Evolutionary conservation across 2,888 invertebrate species (phyloP), one percentile per base, ranked within the genome.

Genomic region (Agrotis ipsilon): DNA sequence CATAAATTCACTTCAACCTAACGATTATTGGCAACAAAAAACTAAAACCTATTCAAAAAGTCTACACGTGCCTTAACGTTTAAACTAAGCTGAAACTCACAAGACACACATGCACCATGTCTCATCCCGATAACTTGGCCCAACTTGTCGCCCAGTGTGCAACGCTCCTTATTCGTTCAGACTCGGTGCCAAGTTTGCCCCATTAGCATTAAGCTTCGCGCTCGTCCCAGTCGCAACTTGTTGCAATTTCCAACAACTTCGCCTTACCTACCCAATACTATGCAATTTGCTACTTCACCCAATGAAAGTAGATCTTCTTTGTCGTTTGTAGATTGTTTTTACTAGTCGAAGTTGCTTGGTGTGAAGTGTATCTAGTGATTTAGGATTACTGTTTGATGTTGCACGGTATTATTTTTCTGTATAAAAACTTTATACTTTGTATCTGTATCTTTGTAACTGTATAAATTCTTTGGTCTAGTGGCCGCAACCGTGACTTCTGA

Each of bases 161-260:
- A 68, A 63, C 46, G 60, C 18, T 65, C 72, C 69, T 78, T 76
- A 75, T 70, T 73, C 57, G 63, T 81, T 83, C 81, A 81, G 82
- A 67, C 61, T 71, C 67, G 68, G 83, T 70, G 86, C 83, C 87
- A 90, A 90, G 88, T 90, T 90, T 86, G 79, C 74, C 75, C 87
- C 85, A 90, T 92, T 92, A 92, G 86, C 89, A 89, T 90, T 89
- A 89, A 89, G 88, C 86, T 86, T 70, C 80, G 76, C 82, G 85
- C 85, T 81, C 86, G 84, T 84, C 80, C 76, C 72, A 83, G 86
- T 87, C 87, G 68, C 90, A 91, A 92, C 92, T 92, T 92, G 92
- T 92, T 92, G 92, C 92, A 89, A 90, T 88, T 90, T 87, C 74
- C 60, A 76, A 68, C 71, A 88, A 86, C 84, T 88, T 87, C 72